phyloP scores from a whole-genome alignment of 2,113 vertebrate genomes.

The Gasterosteus aculeatus region DNA sequence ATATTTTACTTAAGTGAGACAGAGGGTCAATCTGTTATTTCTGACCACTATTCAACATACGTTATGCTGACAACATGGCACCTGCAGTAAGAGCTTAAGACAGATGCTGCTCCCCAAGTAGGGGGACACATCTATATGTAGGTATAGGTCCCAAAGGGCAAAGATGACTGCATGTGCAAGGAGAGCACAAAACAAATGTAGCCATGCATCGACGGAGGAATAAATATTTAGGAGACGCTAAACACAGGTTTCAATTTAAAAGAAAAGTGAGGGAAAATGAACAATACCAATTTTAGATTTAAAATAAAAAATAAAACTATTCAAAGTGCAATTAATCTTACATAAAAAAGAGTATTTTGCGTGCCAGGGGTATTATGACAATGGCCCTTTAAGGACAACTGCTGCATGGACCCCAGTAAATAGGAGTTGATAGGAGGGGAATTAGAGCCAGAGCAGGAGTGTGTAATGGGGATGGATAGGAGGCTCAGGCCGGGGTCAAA shows the following conservation, averaged over 20 bases:
- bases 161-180: constrained; percentile 14
- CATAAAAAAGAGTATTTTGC: constrained; percentile 19
- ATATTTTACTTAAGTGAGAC: constrained; percentile 41
- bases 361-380: constrained; percentile 31
- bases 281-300: background rate
- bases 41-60: constrained; percentile 52
- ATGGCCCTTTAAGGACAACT: constrained; percentile 71
- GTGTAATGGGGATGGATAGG: constrained; percentile 86
- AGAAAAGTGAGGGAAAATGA: background rate
- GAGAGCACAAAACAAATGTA: constrained; percentile 34
- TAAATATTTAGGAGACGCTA: constrained; percentile 21
- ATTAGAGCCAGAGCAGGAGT: constrained; percentile 80
- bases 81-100: constrained; percentile 26
- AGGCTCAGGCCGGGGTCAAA: constrained; percentile 81
- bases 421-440: constrained; percentile 82
- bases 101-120: constrained; percentile 50
- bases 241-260: background rate
- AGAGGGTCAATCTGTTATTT: constrained; percentile 56
- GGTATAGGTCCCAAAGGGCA: constrained; percentile 28
- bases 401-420: constrained; percentile 76
- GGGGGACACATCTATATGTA: constrained; percentile 38
- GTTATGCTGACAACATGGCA: constrained; percentile 54
- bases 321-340: background rate
- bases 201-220: constrained; percentile 1
- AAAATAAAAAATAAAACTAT: background rate